Percentiles rank a stretch among this genome's conserved stretches.
phyloP scores from a whole-genome alignment of 2,113 vertebrate species.

The Vidua chalybeata region DNA sequence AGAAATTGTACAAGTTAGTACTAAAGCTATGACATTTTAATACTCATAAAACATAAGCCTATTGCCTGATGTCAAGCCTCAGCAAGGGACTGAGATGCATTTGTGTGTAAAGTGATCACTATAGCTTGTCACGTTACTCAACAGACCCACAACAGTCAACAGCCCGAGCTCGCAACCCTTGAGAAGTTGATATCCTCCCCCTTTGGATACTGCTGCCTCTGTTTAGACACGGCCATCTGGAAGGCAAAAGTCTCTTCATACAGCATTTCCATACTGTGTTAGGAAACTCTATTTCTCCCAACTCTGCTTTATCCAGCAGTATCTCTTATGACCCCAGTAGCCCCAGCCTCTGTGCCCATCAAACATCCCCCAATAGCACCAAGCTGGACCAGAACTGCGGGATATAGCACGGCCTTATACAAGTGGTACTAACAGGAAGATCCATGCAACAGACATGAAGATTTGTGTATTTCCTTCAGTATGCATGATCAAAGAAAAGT shows the following conservation, averaged over 20 bases:
- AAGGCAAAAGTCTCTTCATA: not conserved
- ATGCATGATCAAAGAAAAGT: not conserved
- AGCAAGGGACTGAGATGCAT: not conserved
- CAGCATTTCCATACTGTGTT: not conserved
- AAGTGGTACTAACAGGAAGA: not conserved
- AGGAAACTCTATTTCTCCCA: not conserved
- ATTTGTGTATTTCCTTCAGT: not conserved
- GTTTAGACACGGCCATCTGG: not conserved
- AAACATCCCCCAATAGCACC: fast-evolving
- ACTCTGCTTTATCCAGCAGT: not conserved
- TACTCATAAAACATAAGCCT: conserved; percentile 35
- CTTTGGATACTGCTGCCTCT: not conserved
- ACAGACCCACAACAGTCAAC: not conserved
- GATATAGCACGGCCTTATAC: not conserved
- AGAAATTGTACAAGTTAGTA: not conserved
- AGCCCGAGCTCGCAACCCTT: not conserved
- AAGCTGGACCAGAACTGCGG: not conserved
- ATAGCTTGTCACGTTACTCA: not conserved
- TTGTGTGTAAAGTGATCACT: not conserved
- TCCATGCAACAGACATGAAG: not conserved
- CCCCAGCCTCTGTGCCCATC: not conserved
- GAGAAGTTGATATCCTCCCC: not conserved
- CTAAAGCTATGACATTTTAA: conserved; percentile 20
- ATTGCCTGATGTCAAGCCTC: conserved; percentile 1
- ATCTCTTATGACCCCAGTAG: fast-evolving